Evolutionary conservation across 1,140 invertebrate genomes (phyloP).

Genomic region (Drosophila micromelanica): DNA sequence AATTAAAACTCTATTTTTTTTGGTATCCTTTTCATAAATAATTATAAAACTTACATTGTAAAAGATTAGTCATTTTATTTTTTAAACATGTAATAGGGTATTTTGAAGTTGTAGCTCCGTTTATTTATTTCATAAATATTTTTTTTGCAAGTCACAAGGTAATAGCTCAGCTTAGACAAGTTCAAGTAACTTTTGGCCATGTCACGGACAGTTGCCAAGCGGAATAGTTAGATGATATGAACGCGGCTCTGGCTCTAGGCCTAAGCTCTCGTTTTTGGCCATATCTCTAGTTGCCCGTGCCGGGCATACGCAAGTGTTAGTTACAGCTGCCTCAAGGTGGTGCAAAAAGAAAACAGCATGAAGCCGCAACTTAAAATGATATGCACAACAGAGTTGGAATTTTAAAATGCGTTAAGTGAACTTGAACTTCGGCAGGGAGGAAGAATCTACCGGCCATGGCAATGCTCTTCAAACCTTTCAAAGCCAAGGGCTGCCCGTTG

Average conservation of each 20-base stretch:
- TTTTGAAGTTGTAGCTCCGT: not conserved
- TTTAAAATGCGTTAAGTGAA: slow-evolving; percentile 74
- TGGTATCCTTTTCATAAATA: too few relatives aligned
- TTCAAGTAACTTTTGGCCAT: slow-evolving; percentile 70
- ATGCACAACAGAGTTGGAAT: slow-evolving; percentile 55
- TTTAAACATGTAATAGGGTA: not conserved
- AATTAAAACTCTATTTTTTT: too few relatives aligned
- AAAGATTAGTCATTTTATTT: too few relatives aligned
- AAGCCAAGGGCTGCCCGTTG: slow-evolving; percentile 67
- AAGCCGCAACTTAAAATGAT: slow-evolving; percentile 52
- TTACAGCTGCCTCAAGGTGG: slow-evolving; percentile 57
- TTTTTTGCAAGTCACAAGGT: slow-evolving; percentile 64
- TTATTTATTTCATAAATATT: not conserved
- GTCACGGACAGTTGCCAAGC: slow-evolving; percentile 72
- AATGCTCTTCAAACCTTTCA: slow-evolving; percentile 23
- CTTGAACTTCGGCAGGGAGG: slow-evolving; percentile 70
- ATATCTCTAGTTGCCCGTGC: slow-evolving; percentile 16
- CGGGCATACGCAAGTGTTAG: slow-evolving; percentile 68
- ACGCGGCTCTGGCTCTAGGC: slow-evolving; percentile 4
- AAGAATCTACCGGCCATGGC: slow-evolving; percentile 40
- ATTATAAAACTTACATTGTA: too few relatives aligned
- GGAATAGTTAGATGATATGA: slow-evolving; percentile 17
- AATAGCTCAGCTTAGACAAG: slow-evolving; percentile 61
- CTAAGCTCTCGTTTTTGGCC: slow-evolving; percentile 1
- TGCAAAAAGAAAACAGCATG: slow-evolving; percentile 19